Base-by-base conservation (phyloP, 2,888 invertebrate species). In the Disparrhopalites patrizii region DNA sequence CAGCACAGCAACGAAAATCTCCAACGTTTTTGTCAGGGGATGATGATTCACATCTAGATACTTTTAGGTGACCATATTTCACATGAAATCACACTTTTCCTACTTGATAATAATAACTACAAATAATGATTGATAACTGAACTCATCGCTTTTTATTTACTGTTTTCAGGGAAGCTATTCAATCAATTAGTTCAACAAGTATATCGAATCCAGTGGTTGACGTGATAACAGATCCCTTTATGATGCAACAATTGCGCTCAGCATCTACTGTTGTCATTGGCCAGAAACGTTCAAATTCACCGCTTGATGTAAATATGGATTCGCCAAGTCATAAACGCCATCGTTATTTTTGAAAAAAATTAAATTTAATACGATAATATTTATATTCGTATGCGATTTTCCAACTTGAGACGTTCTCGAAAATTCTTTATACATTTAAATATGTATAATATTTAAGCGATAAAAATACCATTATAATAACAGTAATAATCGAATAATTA, bases 131-230 rank as follows among this genome's bases (percentile, higher is more conserved):
- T 25, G 5, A 15, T 43, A 30, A 50, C 18, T 31, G 20, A 18
- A 30, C 10, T 57, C 25, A 36, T 57, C 4, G 4, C 3, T 23
- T 36, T 36, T 3, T 36, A 36, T 36, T 10, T 43, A 43, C n/a
- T n/a, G n/a, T n/a, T 58, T 47, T 3, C 28, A 65, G 65, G 50
- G 65, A 65, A 52, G 65, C 65, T 15, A 65, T 65, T 51, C 65
- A 65, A 51, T 57, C 65, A 25, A 62, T 58, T 31, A 33, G 50
- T 15, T 8, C 40, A 40, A 25, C 61, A 50, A 51, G 27, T 31
- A 25, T 54, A 31, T 28, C 61, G 33, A 51, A 61, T 27, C 51
- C 61, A 4, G n/a, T 36, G 36, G 56, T 38, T 23, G 56, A 38
- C 25, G 56, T 31, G 20, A 56, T 36, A 10, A 38, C 25, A 56